A percentile compares a stretch with the other conserved stretches of the same genome.
phyloP scores from a whole-genome alignment of 1,140 invertebrate genomes.

The Drosophila orosa region DNA sequence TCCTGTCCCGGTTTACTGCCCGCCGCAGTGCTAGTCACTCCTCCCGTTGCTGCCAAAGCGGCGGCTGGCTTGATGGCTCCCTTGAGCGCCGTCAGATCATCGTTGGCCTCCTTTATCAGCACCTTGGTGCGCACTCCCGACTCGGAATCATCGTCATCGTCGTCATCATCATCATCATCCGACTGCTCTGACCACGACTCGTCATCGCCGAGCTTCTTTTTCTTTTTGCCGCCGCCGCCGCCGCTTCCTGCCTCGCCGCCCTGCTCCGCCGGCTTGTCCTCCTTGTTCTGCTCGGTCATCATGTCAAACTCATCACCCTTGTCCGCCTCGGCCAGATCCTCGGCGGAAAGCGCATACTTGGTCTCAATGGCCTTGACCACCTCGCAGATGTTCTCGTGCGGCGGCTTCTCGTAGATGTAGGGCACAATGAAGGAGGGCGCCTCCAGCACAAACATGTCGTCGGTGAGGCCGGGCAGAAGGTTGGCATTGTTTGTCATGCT shows the following conservation, averaged over 20 bases:
- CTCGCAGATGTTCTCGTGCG: conserved; percentile 90
- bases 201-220: conserved; percentile 79
- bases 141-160: conserved; percentile 85
- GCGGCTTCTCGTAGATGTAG: conserved; percentile 96
- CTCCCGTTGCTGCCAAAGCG: conserved; percentile 75
- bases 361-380: conserved; percentile 89
- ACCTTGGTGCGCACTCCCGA: conserved; percentile 85
- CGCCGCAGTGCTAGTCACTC: conserved; percentile 35
- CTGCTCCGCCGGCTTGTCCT: conserved; percentile 63
- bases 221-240: conserved; percentile 82
- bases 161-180: conserved; percentile 85
- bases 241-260: not conserved
- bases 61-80: conserved; percentile 85
- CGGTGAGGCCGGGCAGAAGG: conserved; percentile 91
- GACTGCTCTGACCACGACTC: conserved; percentile 84
- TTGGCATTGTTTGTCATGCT: conserved; percentile 84
- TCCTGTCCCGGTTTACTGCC: conserved; percentile 67
- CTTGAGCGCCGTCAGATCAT: conserved; percentile 85
- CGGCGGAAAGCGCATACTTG: conserved; percentile 86
- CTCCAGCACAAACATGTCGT: conserved; percentile 96
- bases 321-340: conserved; percentile 84
- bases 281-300: conserved; percentile 81
- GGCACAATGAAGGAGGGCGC: conserved; percentile 96
- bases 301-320: conserved; percentile 83
- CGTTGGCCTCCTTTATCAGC: conserved; percentile 86